Conservation (phyloP, 2,113 vertebrate species). For the Falcunculus frontatus region DNA sequence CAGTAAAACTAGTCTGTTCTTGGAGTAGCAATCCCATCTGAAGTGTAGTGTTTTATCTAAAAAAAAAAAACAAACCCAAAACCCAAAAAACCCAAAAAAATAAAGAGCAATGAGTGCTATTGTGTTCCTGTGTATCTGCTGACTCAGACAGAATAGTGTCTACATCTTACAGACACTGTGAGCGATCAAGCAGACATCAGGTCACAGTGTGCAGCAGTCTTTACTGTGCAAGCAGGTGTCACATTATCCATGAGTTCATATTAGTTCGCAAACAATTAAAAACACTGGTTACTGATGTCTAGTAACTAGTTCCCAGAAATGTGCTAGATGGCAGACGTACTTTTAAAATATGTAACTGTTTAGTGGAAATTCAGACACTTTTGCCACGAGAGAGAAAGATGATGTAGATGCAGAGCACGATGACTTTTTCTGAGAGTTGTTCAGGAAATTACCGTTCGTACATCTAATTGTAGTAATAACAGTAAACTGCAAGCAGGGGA, state of each 20-base stretch:
- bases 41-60: background rate
- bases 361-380: background rate
- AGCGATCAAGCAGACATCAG: background rate
- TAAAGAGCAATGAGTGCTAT: background rate
- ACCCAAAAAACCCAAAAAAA: no score
- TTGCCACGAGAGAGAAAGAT: background rate
- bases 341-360: background rate
- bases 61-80: background rate
- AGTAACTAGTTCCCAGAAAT: conserved; percentile 7
- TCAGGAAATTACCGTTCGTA: background rate
- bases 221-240: background rate
- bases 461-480: background rate
- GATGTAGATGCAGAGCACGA: background rate
- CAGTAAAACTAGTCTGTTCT: background rate
- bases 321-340: background rate
- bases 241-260: background rate
- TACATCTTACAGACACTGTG: background rate
- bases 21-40: background rate
- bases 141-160: background rate
- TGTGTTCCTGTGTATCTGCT: background rate
- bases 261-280: background rate
- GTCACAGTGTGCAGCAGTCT: background rate
- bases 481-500: background rate
- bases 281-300: background rate
- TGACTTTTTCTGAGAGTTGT: background rate